Conservation (phyloP, 2,113 vertebrate species). For the Crotalus viridis region DNA sequence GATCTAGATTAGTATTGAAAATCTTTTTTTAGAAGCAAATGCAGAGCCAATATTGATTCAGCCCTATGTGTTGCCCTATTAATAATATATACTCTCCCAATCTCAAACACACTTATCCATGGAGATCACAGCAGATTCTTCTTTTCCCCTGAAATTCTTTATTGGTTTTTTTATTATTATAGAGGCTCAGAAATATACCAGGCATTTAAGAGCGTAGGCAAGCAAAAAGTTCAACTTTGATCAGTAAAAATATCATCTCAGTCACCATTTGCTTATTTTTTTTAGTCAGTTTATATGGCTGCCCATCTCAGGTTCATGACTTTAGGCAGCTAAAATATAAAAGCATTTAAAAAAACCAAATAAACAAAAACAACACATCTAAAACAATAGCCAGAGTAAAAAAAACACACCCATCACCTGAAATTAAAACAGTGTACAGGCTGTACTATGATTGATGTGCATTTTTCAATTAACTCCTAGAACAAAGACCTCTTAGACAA, state of each 20-base stretch:
- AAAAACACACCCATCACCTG: background rate
- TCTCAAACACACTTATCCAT: conserved; percentile 18
- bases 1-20: conserved; percentile 54
- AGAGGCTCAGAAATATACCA: conserved; percentile 29
- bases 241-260: conserved; percentile 4
- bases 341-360: background rate
- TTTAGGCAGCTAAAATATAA: background rate
- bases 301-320: background rate
- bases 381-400: background rate
- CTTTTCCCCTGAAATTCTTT: conserved; percentile 32
- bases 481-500: background rate
- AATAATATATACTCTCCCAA: conserved; percentile 41
- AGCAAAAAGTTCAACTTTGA: background rate
- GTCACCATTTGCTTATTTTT: background rate
- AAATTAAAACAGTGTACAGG: background rate
- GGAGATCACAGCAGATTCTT: conserved; percentile 19
- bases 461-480: background rate
- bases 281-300: background rate
- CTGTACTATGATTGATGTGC: background rate
- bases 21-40: conserved; percentile 43
- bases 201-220: conserved; percentile 27
- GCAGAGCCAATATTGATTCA: conserved; percentile 48
- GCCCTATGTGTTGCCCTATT: conserved; percentile 40
- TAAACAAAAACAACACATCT: background rate
- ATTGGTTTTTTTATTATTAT: conserved; percentile 23